phyloP scores from a whole-genome alignment of 2,888 invertebrate genomes.

The Ophion slaviceki region DNA sequence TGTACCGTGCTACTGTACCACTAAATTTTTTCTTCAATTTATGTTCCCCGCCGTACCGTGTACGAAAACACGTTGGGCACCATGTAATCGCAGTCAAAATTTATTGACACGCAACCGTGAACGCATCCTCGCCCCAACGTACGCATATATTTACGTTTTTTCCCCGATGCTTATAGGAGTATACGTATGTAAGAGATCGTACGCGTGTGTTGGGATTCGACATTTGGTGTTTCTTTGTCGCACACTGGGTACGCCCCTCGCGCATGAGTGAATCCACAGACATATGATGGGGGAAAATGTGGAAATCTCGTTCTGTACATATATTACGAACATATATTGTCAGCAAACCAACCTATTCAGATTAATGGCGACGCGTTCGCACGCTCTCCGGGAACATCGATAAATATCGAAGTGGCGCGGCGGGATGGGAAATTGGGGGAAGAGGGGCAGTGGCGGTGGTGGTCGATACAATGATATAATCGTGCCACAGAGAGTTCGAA shows the following conservation, averaged over 20 bases:
- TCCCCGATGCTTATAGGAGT: neutral
- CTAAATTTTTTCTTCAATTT: neutral
- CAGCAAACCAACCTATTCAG: slow-evolving; percentile 33
- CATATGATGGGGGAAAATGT: slow-evolving; percentile 17
- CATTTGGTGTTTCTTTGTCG: slow-evolving; percentile 6
- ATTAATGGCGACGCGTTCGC: slow-evolving; percentile 57
- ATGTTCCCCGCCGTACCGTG: neutral
- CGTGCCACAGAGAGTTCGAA: slow-evolving; percentile 59
- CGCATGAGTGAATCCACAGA: slow-evolving; percentile 10
- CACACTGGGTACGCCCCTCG: neutral
- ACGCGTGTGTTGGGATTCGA: neutral
- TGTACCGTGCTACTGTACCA: neutral
- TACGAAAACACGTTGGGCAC: neutral
- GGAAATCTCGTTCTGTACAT: slow-evolving; percentile 12
- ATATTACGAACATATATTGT: slow-evolving; percentile 31
- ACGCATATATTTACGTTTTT: too few relatives aligned
- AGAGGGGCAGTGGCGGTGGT: slow-evolving; percentile 2
- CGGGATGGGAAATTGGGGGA: slow-evolving; percentile 37
- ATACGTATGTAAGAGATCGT: neutral
- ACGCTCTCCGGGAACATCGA: slow-evolving; percentile 41
- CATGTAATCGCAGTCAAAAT: too few relatives aligned
- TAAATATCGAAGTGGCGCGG: slow-evolving; percentile 48
- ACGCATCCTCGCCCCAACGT: too few relatives aligned
- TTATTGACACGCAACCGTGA: too few relatives aligned
- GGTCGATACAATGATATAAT: slow-evolving; percentile 54